Evolutionary conservation across 2,888 invertebrate genomes (phyloP), one percentile per base, ranked within the genome.

Genomic region (Coronaproctus castanopsis): DNA sequence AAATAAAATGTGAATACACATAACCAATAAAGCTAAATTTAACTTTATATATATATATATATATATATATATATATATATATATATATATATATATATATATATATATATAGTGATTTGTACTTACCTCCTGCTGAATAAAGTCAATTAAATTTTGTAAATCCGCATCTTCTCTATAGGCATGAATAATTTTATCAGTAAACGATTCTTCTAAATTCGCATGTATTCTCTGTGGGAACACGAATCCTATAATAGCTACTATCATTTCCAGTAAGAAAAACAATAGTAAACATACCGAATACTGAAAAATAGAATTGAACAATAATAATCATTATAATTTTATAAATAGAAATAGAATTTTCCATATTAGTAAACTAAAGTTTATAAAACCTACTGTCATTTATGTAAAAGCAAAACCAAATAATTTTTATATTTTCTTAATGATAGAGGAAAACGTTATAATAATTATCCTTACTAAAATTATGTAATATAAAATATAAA

Each of bases 111-210:
- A 19, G 52, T 8, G 5, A 3, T 20, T 18, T 51, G 19, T 22
- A 48, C 52, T 76, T 71, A 87, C 88, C 73, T 91, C 89, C 72
- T 88, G 85, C 72, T 95, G 95, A 51, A 91, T 87, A 75, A 89
- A 92, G 72, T 95, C 93, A 64, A 95, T 92, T 64, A 93, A 83
- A 74, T 92, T 92, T 72, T 91, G 88, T 59, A 92, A 75, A 73
- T 95, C 93, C 0, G 87, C 84, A 74, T 93, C 92, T 70, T 93
- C 93, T 53, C 92, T 77, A 70, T 95, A 93, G 0, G 87, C 85
- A 68, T 89, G 87, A 58, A 95, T 90, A 22, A 91, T 87, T 69
- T 89, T 84, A 69, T 91, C 90, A 0, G 90, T 89, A 68, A 93
- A 85, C 63, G 87, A 86, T 66, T 83, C 83, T 70, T 90, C 89